These are phyloP conservation scores for Poecilia velifera DNA, from an alignment of 2,797 vertebrate genomes.

Conservation along the genomic window DNA sequence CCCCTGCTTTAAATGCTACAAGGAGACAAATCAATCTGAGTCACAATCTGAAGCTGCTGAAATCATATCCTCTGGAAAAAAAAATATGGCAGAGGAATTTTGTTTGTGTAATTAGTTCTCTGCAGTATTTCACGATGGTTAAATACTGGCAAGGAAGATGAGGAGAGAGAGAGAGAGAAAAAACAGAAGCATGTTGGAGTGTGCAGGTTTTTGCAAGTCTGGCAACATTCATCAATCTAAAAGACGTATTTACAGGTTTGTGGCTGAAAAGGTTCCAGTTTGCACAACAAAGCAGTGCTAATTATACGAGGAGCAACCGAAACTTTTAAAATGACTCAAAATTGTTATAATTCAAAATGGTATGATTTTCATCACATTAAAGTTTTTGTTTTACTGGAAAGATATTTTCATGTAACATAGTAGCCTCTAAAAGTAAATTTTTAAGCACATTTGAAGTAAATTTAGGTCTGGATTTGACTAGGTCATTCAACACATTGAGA, in stretches of 20 bases:
- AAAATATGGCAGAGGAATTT: neutral
- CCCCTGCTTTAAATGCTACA: neutral
- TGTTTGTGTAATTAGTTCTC: neutral
- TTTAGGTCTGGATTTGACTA: neutral
- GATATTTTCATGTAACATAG: neutral
- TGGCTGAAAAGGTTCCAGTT: neutral
- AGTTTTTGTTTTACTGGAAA: neutral
- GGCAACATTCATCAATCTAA: neutral
- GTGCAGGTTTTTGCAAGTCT: constrained; percentile 3
- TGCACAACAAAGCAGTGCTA: neutral
- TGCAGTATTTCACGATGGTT: neutral
- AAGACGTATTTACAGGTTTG: neutral
- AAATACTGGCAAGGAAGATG: neutral
- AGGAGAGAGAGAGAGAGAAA: neutral
- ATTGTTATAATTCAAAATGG: neutral
- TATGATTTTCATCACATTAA: neutral
- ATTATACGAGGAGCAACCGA: neutral
- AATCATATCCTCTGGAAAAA: neutral
- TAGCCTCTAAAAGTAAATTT: neutral
- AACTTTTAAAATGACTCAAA: neutral
- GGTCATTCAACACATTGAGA: neutral
- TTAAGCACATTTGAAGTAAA: neutral
- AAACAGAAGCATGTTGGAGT: neutral
- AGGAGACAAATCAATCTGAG: neutral
- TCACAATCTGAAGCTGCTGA: neutral